phyloP scores from a whole-genome alignment of 1,140 invertebrate genomes.

The Yoshiicerus persimilis region DNA sequence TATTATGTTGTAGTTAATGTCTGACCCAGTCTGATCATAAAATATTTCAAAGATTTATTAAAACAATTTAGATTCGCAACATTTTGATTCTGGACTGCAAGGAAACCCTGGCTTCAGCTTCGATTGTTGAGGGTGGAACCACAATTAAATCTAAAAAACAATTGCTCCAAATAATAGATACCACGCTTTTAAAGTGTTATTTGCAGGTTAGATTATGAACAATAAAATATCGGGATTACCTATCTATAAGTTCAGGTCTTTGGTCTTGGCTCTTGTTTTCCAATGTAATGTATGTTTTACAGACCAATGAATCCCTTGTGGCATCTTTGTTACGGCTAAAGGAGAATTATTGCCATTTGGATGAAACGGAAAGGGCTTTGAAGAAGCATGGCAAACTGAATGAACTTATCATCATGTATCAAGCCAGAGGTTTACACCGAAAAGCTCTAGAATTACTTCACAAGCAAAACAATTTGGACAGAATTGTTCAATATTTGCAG shows the following conservation, averaged over 20 bases:
- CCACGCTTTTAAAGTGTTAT: constrained; percentile 94
- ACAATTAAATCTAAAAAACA: constrained; percentile 61
- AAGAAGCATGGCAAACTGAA: constrained; percentile 83
- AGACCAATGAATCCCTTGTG: constrained; percentile 93
- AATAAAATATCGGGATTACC: background rate
- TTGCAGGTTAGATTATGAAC: constrained; percentile 67
- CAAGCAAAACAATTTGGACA: constrained; percentile 74
- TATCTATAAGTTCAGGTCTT: background rate
- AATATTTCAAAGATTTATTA: background rate
- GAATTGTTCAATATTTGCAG: constrained; percentile 89
- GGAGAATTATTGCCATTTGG: constrained; percentile 88
- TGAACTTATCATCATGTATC: constrained; percentile 94
- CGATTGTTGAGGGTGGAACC: constrained; percentile 57
- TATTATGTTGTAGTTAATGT: too few species aligned
- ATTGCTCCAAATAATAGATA: constrained; percentile 91
- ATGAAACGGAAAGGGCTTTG: constrained; percentile 88
- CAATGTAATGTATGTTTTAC: constrained; percentile 49
- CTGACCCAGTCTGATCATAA: too few species aligned
- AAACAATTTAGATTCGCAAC: constrained; percentile 50
- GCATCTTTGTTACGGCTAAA: constrained; percentile 81
- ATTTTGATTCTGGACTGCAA: constrained; percentile 60
- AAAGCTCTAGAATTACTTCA: constrained; percentile 87
- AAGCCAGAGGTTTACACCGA: constrained; percentile 87
- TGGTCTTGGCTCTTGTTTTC: background rate
- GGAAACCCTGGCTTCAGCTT: constrained; percentile 29